phyloP scores from a whole-genome alignment of 1,140 invertebrate species.

The Stegodyphus dumicola region DNA sequence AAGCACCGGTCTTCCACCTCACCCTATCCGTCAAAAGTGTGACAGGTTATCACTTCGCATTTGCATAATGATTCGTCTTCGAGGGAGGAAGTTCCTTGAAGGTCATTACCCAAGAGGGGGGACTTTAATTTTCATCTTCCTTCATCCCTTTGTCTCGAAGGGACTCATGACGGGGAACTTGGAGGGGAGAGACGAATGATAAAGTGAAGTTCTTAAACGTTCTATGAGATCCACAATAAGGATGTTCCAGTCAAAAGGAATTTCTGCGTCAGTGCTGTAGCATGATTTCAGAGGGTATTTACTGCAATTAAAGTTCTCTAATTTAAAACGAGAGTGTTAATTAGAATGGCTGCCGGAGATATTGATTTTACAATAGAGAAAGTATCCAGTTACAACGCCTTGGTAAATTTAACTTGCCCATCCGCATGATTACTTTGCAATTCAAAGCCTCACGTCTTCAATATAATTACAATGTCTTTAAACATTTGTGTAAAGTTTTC shows the following conservation, averaged over 20 bases:
- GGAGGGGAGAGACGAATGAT: not conserved
- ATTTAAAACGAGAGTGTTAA: too few species aligned
- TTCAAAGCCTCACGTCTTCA: too few species aligned
- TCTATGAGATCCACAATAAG: not conserved
- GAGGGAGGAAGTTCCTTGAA: slow-evolving; percentile 20
- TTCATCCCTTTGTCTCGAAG: slow-evolving; percentile 8
- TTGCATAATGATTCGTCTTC: slow-evolving; percentile 38
- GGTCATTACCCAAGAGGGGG: slow-evolving; percentile 23
- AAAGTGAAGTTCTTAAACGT: not conserved
- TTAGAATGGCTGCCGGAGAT: too few species aligned
- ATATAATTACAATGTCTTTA: too few species aligned
- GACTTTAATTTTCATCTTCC: slow-evolving; percentile 39
- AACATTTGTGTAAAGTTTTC: too few species aligned
- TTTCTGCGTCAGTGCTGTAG: not conserved
- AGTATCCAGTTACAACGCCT: too few species aligned
- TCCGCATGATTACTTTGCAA: too few species aligned
- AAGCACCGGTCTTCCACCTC: not conserved
- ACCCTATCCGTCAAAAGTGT: slow-evolving; percentile 30
- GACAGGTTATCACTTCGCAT: slow-evolving; percentile 43
- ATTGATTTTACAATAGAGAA: too few species aligned
- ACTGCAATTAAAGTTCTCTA: too few species aligned
- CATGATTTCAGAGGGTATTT: too few species aligned
- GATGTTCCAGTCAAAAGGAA: not conserved
- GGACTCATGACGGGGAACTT: not conserved
- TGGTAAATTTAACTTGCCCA: too few species aligned